Base-by-base conservation (phyloP, 2,113 vertebrate species). In the Proterorhinus semilunaris region DNA sequence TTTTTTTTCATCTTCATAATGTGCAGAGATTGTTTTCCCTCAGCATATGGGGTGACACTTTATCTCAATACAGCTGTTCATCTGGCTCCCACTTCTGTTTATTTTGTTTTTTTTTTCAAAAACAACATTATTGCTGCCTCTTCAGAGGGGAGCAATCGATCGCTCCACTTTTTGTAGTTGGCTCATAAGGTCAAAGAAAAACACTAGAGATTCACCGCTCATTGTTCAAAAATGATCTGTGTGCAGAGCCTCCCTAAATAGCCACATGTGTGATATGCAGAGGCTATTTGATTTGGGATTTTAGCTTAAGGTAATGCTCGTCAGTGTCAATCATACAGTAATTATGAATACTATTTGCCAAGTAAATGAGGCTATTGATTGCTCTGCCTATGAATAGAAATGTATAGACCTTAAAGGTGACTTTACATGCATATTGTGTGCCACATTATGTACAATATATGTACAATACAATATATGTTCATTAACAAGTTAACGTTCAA, bases 1-100 rank as follows among this genome's bases (percentile, higher is more conserved):
- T 85, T 84, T 74, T 57, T 85, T 82, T 85, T 76, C 80, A 75
- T 90, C 84, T 91, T 84, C 77, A 93, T 95, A 95, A 94, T 92
- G 93, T 90, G 92, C 91, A 91, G 91, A 94, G 93, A 95, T 95
- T 94, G 93, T 92, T 95, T 96, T 91, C 90, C 80, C 84, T 93
- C 86, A 91, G 90, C 92, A 92, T 94, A 94, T 88, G 93, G 92
- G 93, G 86, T 89, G 86, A 91, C 81, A 83, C 87, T 91, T 93
- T 92, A 89, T 92, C 92, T 92, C 80, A 89, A 87, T 88, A 86
- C 86, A 91, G 90, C 87, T 92, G 88, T 91, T 92, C 82, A 85
- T 91, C 85, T 89, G 82, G 76, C 78, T 83, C 74, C 27, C 65
- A 79, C 74, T 87, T 83, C 48, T 72, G 4, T 82, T 74, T 68